These are phyloP conservation scores for Portevinia maculata DNA, from an alignment of 2,888 invertebrate species.

Conservation along the genomic window DNA sequence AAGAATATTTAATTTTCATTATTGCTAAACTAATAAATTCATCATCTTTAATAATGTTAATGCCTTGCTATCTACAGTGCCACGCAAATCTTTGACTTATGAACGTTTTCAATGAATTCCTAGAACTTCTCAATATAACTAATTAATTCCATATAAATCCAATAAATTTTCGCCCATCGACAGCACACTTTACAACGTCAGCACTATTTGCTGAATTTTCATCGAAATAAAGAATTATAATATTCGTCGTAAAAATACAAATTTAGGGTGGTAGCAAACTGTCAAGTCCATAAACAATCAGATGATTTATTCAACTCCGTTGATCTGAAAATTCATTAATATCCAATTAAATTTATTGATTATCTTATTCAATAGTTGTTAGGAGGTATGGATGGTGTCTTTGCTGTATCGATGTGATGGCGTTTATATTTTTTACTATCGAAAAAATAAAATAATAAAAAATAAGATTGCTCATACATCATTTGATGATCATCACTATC, in stretches of 20 bases:
- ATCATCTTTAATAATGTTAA: slow-evolving; percentile 3
- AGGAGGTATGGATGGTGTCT: background rate
- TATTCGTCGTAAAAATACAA: slow-evolving; percentile 11
- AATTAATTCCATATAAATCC: background rate
- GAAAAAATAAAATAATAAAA: slow-evolving; percentile 5
- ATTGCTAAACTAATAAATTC: slow-evolving; percentile 12
- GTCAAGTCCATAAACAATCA: slow-evolving; percentile 33
- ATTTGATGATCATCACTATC: slow-evolving; percentile 45
- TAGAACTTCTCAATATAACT: background rate
- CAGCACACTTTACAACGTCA: slow-evolving; percentile 1
- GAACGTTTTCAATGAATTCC: no score
- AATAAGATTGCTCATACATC: slow-evolving; percentile 37
- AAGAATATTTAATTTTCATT: background rate
- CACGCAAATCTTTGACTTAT: no score
- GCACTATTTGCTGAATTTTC: slow-evolving; percentile 18
- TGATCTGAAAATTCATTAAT: slow-evolving; percentile 26
- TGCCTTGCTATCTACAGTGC: no score
- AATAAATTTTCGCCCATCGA: slow-evolving; percentile 34
- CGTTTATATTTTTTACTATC: background rate
- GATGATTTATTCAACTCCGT: slow-evolving; percentile 59
- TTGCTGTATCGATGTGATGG: background rate
- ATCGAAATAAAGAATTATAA: slow-evolving; percentile 12
- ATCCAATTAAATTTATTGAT: slow-evolving; percentile 68
- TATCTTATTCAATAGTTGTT: slow-evolving; percentile 26
- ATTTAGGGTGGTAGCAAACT: slow-evolving; percentile 7